These are phyloP conservation scores for Aphelocoma californica DNA, from an alignment of 2,797 vertebrate species.

Conservation along the genomic window DNA sequence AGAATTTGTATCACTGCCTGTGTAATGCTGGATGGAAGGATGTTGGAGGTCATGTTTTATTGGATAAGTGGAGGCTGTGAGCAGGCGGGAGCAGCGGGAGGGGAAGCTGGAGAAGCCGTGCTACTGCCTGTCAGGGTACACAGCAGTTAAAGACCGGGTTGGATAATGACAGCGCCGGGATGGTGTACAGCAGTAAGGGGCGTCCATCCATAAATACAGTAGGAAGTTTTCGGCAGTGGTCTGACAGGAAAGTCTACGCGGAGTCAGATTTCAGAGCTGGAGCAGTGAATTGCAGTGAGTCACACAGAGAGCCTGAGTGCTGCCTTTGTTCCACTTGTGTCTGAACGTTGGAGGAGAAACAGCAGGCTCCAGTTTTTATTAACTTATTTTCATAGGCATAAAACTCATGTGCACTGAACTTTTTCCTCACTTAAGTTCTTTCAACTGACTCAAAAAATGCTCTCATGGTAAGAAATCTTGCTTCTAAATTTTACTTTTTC, in stretches of 20 bases:
- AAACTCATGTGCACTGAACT: background rate
- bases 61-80: background rate
- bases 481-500: background rate
- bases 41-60: background rate
- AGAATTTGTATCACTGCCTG: background rate
- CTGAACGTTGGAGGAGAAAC: slow-evolving; percentile 64
- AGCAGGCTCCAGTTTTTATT: slow-evolving; percentile 45
- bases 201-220: slow-evolving; percentile 1
- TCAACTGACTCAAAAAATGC: slow-evolving; percentile 57
- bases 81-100: rapidly evolving
- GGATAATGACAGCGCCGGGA: background rate
- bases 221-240: slow-evolving; percentile 71
- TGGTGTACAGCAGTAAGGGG: background rate
- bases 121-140: background rate
- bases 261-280: slow-evolving; percentile 86
- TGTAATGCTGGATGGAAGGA: background rate
- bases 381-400: slow-evolving; percentile 4
- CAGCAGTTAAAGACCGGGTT: background rate
- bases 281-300: slow-evolving; percentile 75
- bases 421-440: background rate
- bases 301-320: slow-evolving; percentile 80
- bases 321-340: slow-evolving; percentile 86
- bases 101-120: background rate
- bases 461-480: slow-evolving; percentile 56
- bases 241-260: slow-evolving; percentile 67